Base-by-base conservation (phyloP, 2,113 vertebrate genomes). In the Oxygymnocypris stewartii region DNA sequence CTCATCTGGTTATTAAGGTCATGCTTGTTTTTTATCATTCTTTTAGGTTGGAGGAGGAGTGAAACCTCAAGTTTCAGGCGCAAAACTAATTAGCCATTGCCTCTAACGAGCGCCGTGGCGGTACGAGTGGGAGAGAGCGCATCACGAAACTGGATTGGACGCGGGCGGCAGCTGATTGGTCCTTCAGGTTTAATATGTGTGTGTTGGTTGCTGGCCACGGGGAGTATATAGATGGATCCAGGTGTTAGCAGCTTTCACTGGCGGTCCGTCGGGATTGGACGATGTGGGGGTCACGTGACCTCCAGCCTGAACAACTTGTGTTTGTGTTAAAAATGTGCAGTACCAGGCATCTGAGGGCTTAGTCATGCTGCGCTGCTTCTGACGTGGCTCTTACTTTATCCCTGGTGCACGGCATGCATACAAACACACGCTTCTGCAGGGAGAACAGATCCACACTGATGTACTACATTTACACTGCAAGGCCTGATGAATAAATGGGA, bases 1-100 rank as follows among this genome's bases (percentile, higher is more conserved):
- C 87, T 88, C 87, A 84, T 86, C 84, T 63, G 73, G 28, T 88
- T 84, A 88, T 88, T 86, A 84, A 86, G 87, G 87, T 88, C 87
- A 84, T 51, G 54, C 51, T 74, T 16, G n/a, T 37, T 44, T 82
- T 81, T 81, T 65, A n/a, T 76, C 3, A 76, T 76, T 28, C 14
- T 18, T 16, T 85, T 44, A 44, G 74, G 47, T 49, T 25, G 28
- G n/a, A 42, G 23, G 74, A 73, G 80, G 84, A 74, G 65, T 47
- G 51, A 79, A 59, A 59, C 77, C 78, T 85, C 59, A 40, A 42
- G 75, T 81, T 88, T 79, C 82, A 85, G 75, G 35, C 20, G 20
- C 61, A 71, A 85, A 88, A 61, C 87, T 79, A 86, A 88, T 88
- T 88, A 88, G 9, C 63, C 25, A 13, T 57, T 13, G 13, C 65